phyloP scores from a whole-genome alignment of 1,140 invertebrate species.

The Drosophila rhopaloa region DNA sequence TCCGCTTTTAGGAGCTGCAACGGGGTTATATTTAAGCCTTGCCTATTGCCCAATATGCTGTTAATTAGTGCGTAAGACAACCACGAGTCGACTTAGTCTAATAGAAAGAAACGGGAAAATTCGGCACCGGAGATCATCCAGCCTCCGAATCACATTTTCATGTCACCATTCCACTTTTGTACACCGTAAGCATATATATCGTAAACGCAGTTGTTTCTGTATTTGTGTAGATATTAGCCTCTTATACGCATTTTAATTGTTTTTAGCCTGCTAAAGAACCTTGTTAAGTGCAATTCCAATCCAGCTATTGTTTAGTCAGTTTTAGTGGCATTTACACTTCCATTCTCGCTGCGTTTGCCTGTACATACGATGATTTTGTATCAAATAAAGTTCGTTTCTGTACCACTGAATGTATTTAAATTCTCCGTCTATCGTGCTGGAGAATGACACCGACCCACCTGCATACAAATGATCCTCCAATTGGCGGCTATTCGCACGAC shows the following conservation, averaged over 20 bases:
- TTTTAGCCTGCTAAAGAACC: slow-evolving; percentile 54
- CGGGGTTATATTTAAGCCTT: slow-evolving; percentile 27
- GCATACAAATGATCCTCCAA: slow-evolving; percentile 40
- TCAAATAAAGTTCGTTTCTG: slow-evolving; percentile 55
- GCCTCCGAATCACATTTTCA: slow-evolving; percentile 13
- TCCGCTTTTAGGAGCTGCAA: slow-evolving; percentile 58
- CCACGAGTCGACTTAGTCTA: slow-evolving; percentile 26
- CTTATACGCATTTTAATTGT: slow-evolving; percentile 40
- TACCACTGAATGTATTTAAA: slow-evolving; percentile 36
- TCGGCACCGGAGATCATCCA: slow-evolving; percentile 5
- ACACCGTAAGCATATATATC: slow-evolving; percentile 25
- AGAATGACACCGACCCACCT: slow-evolving; percentile 34
- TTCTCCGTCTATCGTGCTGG: slow-evolving; percentile 12
- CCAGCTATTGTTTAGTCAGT: slow-evolving; percentile 46
- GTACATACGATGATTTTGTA: slow-evolving; percentile 48
- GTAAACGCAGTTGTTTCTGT: slow-evolving; percentile 21
- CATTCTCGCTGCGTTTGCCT: slow-evolving; percentile 49
- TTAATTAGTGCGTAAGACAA: slow-evolving; percentile 77
- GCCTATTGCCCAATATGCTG: slow-evolving; percentile 65
- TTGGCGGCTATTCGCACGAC: slow-evolving; percentile 14
- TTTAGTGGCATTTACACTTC: slow-evolving; percentile 53
- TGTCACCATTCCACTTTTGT: slow-evolving; percentile 30
- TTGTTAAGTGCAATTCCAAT: slow-evolving; percentile 51
- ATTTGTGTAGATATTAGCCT: slow-evolving; percentile 21
- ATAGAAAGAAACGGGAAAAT: slow-evolving; percentile 3